Base-by-base conservation (phyloP, 2,888 invertebrate genomes). In the Dicycla oo region DNA sequence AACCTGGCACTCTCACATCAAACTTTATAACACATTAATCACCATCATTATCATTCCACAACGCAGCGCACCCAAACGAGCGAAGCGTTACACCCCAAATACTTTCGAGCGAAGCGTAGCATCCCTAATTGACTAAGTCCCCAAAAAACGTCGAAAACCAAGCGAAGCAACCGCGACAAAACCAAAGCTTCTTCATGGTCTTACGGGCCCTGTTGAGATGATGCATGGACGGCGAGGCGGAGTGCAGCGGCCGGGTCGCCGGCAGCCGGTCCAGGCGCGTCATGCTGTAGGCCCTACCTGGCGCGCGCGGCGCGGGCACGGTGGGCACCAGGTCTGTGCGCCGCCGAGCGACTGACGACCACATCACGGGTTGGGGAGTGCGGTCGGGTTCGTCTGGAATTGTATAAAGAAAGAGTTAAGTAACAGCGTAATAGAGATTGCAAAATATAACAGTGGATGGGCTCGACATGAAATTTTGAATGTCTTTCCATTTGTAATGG, bases 291-390 rank as follows among this genome's bases (percentile, higher is more conserved):
- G 98, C 98, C 97, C 98, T 98, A 95, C 95, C 96, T 95, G 95
- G 95, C 80, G 94, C 93, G 81, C 95, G 93, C 64, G 94, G 93
- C 58, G 94, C 97, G 87, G 98, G 98, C 94, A 98, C 97, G 87
- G 98, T 98, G 84, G 99, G 99, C 96, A 98, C 98, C 92, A 99
- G 97, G 97, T 99, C 98, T 82, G 98, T 98, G 95, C 98, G 98
- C 89, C 98, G 97, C 88, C 98, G 97, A 89, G 98, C 98, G 90
- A 98, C 98, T 83, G 98, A 97, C 85, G 97, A 97, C 97, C 97
- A 98, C 93, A 97, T 96, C 88, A 97, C 96, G 74, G 97, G 96
- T 90, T 93, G 94, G 51, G 91, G 91, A 30, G 88, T 88, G 15
- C 95, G 94, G 80, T 95, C 95, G 70, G 93, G 88, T 86, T 96